phyloP scores from a whole-genome alignment of 2,113 vertebrate genomes.

The Lampris incognitus region DNA sequence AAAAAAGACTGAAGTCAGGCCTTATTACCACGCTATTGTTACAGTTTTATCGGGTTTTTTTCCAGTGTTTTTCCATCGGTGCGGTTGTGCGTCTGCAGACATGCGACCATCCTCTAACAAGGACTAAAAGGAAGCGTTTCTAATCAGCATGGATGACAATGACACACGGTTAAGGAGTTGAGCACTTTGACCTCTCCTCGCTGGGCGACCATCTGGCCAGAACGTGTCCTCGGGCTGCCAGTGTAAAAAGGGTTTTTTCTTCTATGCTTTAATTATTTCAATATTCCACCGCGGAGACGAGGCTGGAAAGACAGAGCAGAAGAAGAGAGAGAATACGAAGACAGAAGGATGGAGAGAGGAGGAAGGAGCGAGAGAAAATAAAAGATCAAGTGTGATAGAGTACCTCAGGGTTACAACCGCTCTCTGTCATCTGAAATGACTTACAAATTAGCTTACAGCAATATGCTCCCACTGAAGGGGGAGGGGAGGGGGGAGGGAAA shows the following conservation, averaged over 20 bases:
- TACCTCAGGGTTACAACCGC: slow-evolving; percentile 75
- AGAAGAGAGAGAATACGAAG: slow-evolving; percentile 29
- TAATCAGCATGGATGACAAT: slow-evolving; percentile 14
- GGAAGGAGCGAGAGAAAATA: slow-evolving; percentile 18
- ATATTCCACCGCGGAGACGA: slow-evolving; percentile 61
- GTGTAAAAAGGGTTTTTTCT: slow-evolving; percentile 13
- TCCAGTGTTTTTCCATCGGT: slow-evolving; percentile 11
- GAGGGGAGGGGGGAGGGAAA: not conserved
- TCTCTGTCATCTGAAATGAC: slow-evolving; percentile 79
- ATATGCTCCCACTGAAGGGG: slow-evolving; percentile 55
- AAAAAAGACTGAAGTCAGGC: slow-evolving; percentile 28
- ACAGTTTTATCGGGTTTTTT: slow-evolving; percentile 9
- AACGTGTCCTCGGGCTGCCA: slow-evolving; percentile 5
- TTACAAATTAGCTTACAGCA: slow-evolving; percentile 80
- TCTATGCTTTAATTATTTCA: slow-evolving; percentile 31
- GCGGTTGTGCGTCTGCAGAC: slow-evolving; percentile 13
- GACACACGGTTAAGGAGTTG: slow-evolving; percentile 22
- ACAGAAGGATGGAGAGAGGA: slow-evolving; percentile 12
- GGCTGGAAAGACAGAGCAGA: slow-evolving; percentile 24
- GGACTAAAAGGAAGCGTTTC: slow-evolving; percentile 35
- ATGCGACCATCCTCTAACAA: slow-evolving; percentile 20
- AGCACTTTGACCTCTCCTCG: slow-evolving; percentile 36
- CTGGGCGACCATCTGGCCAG: slow-evolving; percentile 50
- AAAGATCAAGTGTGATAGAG: slow-evolving; percentile 68
- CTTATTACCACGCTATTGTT: slow-evolving; percentile 5